phyloP scores from a whole-genome alignment of 2,888 invertebrate species.

The Drosophila rubida region DNA sequence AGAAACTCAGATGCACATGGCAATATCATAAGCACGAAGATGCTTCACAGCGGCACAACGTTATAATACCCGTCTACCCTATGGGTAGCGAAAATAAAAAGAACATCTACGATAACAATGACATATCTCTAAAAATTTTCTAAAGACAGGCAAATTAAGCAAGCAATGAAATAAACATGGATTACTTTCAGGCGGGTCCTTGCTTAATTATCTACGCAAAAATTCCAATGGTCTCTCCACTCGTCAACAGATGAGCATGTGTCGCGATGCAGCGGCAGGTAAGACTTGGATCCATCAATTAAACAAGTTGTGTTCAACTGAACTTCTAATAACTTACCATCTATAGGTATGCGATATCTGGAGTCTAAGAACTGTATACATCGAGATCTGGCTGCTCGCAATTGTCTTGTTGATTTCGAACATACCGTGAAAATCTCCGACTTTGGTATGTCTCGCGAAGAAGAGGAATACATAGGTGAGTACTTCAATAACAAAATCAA shows the following conservation, averaged over 20 bases:
- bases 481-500: neutral
- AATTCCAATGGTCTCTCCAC: slow-evolving; percentile 89
- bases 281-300: neutral
- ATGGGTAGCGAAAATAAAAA: too few species aligned
- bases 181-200: slow-evolving; percentile 91
- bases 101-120: too few species aligned
- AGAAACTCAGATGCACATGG: too few species aligned
- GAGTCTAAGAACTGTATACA: slow-evolving; percentile 98
- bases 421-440: slow-evolving; percentile 98
- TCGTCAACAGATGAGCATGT: slow-evolving; percentile 93
- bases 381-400: slow-evolving; percentile 96
- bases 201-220: slow-evolving; percentile 94
- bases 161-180: too few species aligned
- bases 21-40: too few species aligned
- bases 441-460: slow-evolving; percentile 99
- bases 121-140: too few species aligned
- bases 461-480: slow-evolving; percentile 94
- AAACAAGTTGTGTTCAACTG: neutral
- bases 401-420: slow-evolving; percentile 91
- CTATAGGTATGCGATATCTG: slow-evolving; percentile 92
- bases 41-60: too few species aligned
- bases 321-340: neutral
- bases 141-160: neutral
- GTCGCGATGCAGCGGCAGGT: slow-evolving; percentile 96
- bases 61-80: too few species aligned